These are phyloP conservation scores for Camponotus floridanus DNA, from an alignment of 1,140 invertebrate species.

Conservation along the genomic window DNA sequence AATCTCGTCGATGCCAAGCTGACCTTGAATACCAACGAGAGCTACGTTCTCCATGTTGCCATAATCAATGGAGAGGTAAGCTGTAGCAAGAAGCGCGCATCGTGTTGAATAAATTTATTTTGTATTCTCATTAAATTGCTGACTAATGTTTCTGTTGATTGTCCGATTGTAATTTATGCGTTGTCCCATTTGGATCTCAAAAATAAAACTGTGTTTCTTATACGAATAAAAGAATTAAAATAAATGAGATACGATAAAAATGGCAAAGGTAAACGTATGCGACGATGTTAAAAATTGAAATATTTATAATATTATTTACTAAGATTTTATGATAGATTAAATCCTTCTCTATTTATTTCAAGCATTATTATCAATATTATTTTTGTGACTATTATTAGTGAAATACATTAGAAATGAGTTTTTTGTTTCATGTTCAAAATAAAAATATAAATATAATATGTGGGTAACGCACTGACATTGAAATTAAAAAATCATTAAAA, in stretches of 20 bases:
- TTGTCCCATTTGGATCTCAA: background rate
- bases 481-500: slow-evolving; percentile 10
- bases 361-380: background rate
- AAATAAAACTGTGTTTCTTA: background rate
- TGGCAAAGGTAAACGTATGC: too few relatives aligned
- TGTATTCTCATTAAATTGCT: background rate
- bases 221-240: background rate
- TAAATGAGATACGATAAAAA: background rate
- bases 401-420: background rate
- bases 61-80: slow-evolving; percentile 84
- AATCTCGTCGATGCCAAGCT: slow-evolving; percentile 76
- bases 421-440: background rate
- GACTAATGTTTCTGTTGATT: background rate
- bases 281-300: background rate
- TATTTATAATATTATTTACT: background rate
- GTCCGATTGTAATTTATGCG: background rate
- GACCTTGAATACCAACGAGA: slow-evolving; percentile 89
- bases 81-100: background rate
- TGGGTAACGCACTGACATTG: background rate
- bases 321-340: background rate
- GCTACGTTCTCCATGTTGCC: slow-evolving; percentile 87
- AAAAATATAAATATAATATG: background rate
- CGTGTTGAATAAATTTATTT: slow-evolving; percentile 32
- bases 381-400: background rate
- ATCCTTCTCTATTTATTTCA: background rate